Evolutionary conservation across 2,888 invertebrate species (phyloP).

Genomic region (Adineta ricciae): DNA sequence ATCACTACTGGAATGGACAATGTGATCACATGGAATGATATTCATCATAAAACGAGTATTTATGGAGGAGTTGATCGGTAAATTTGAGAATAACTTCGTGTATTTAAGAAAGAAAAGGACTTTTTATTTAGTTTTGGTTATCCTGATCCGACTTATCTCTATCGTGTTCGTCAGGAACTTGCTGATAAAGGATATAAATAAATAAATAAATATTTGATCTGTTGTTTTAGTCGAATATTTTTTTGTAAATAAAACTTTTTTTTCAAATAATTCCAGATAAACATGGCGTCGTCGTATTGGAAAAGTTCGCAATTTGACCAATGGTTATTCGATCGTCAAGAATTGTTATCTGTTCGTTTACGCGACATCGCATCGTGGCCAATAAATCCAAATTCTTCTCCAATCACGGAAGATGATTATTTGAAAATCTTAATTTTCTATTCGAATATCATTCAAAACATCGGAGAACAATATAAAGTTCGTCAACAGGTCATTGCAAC

Average conservation of each 20-base stretch:
- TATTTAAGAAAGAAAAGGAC: too few relatives aligned
- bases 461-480: conserved; percentile 86
- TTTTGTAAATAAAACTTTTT: not conserved
- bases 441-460: conserved; percentile 75
- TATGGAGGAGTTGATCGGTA: conserved; percentile 39
- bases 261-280: not conserved
- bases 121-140: conserved; percentile 40
- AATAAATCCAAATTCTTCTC: not conserved
- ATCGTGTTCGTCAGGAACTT: conserved; percentile 40
- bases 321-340: conserved; percentile 93
- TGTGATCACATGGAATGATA: conserved; percentile 43
- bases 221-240: not conserved
- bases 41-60: conserved; percentile 43
- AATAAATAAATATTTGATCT: not conserved
- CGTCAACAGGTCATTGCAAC: conserved; percentile 97
- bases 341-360: conserved; percentile 79
- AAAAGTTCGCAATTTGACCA: conserved; percentile 47
- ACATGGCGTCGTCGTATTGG: not conserved
- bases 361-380: conserved; percentile 65
- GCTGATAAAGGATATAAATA: conserved; percentile 40
- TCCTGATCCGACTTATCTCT: conserved; percentile 40
- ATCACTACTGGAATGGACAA: conserved; percentile 39
- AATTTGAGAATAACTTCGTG: conserved; percentile 6
- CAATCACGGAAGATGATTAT: conserved; percentile 82
- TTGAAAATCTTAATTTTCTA: conserved; percentile 97